Conservation (phyloP, 2,888 invertebrate species). For the Epiblema foenella region DNA sequence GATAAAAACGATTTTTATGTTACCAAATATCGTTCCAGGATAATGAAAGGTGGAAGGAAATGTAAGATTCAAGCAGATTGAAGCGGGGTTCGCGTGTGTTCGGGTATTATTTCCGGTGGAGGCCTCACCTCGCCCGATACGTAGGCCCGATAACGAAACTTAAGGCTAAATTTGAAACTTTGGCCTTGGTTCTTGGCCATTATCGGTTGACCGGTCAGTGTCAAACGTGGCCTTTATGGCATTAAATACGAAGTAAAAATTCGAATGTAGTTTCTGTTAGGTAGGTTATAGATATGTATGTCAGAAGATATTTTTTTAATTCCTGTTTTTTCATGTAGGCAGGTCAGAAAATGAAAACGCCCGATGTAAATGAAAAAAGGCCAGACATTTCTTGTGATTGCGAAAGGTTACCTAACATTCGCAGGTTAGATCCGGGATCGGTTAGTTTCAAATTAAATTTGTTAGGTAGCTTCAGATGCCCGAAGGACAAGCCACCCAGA, state of each 20-base stretch:
- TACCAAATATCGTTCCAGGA: slow-evolving; percentile 35
- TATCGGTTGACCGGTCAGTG: slow-evolving; percentile 46
- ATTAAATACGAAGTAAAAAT: slow-evolving; percentile 20
- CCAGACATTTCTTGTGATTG: too few relatives aligned
- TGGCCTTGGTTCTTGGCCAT: slow-evolving; percentile 50
- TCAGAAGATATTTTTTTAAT: too few relatives aligned
- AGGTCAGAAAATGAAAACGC: too few relatives aligned
- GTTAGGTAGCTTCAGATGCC: too few relatives aligned
- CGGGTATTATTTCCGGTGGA: slow-evolving; percentile 66
- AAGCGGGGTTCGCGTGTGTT: slow-evolving; percentile 71
- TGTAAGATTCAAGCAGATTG: slow-evolving; percentile 61
- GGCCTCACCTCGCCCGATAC: slow-evolving; percentile 71
- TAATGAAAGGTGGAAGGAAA: slow-evolving; percentile 39
- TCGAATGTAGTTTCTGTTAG: not conserved
- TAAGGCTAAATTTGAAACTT: slow-evolving; percentile 63
- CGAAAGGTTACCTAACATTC: too few relatives aligned
- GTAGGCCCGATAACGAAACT: slow-evolving; percentile 64
- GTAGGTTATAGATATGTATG: too few relatives aligned
- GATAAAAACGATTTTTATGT: slow-evolving; percentile 22
- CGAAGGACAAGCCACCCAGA: too few relatives aligned
- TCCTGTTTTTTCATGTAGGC: too few relatives aligned
- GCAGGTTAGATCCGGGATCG: too few relatives aligned
- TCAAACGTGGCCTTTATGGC: slow-evolving; percentile 41
- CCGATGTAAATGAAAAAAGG: too few relatives aligned
- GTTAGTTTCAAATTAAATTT: too few relatives aligned